Base-by-base conservation (phyloP, 1,140 invertebrate genomes). In the Homarus americanus region DNA sequence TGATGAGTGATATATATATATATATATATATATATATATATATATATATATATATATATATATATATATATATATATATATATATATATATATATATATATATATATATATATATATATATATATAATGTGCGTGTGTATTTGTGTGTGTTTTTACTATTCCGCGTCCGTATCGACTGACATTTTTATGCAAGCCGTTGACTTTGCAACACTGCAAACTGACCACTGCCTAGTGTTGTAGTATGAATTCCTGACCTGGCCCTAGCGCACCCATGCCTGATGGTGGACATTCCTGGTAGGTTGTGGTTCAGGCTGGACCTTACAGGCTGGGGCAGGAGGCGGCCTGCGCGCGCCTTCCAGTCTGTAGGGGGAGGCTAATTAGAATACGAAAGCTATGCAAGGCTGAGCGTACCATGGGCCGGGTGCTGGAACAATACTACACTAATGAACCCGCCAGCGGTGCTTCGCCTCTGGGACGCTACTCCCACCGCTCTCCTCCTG, bases 381-480 rank as follows among this genome's bases (percentile, higher is more conserved):
- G 79, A 82, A 90, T 90, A 90, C 78, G 87, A 88, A 88, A 83
- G 87, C 87, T 66, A 49, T 83, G 87, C 69, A 75, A 76, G 87
- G 87, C 63, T 82, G 80, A 82, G 80, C 79, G 87, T 75, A 75
- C 87, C 87, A 76, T 38, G 79, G 76, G 40, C 41, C 80, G 36
- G 36, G 15, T 90, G 58, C 69, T 90, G 87, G 87, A 83, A 90
- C 87, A 90, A 90, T 90, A 90, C 87, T 44, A 36, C 79, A 38
- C 87, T 90, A 90, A 90, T 90, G 87, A 90, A 90, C 87, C 80
- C 69, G 63, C 75, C 73, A 63, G 75, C 53, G 58, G 28, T 69
- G 66, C 53, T 28, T 32, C 83, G 38, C 44, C 76, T 80, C 41
- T 53, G 78, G 24, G 78, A 12, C 53, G 78, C 41, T 53, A n/a